phyloP scores from a whole-genome alignment of 1,140 invertebrate species.

The Ceratina australensis region DNA sequence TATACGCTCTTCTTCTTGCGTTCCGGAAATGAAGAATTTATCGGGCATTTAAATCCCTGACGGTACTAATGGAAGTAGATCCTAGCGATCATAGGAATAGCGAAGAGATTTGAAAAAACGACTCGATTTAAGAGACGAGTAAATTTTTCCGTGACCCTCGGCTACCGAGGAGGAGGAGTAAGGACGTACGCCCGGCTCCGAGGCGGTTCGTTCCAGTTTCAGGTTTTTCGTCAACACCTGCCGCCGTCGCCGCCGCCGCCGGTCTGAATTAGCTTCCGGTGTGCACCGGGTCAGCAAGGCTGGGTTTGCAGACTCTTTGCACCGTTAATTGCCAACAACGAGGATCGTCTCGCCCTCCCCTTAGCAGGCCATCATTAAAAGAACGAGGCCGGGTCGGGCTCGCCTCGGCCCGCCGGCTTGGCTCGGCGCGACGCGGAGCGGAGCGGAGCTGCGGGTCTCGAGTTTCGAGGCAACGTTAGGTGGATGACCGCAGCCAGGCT shows the following conservation, averaged over 20 bases:
- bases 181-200: background rate
- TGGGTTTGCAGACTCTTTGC: slow-evolving; percentile 35
- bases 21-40: slow-evolving; percentile 9
- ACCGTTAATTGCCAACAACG: slow-evolving; percentile 51
- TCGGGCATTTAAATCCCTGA: slow-evolving; percentile 43
- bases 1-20: too few species aligned
- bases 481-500: slow-evolving; percentile 57
- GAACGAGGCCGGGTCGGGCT: slow-evolving; percentile 46
- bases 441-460: slow-evolving; percentile 38
- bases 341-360: slow-evolving; percentile 33
- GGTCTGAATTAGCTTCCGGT: slow-evolving; percentile 36
- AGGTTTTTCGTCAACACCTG: slow-evolving; percentile 25
- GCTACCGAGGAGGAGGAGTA: background rate
- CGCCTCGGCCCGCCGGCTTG: slow-evolving; percentile 1
- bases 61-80: background rate
- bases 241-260: background rate
- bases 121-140: background rate
- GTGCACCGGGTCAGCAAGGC: background rate
- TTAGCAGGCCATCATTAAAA: slow-evolving; percentile 55
- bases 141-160: background rate
- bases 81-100: too few species aligned
- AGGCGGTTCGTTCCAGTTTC: background rate
- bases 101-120: background rate
- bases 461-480: slow-evolving; percentile 56
- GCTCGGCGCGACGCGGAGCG: slow-evolving; percentile 2